Percentiles rank a stretch among this genome's conserved stretches.
Conservation (phyloP, 2,797 vertebrate species). For the Amniataba percoides region DNA sequence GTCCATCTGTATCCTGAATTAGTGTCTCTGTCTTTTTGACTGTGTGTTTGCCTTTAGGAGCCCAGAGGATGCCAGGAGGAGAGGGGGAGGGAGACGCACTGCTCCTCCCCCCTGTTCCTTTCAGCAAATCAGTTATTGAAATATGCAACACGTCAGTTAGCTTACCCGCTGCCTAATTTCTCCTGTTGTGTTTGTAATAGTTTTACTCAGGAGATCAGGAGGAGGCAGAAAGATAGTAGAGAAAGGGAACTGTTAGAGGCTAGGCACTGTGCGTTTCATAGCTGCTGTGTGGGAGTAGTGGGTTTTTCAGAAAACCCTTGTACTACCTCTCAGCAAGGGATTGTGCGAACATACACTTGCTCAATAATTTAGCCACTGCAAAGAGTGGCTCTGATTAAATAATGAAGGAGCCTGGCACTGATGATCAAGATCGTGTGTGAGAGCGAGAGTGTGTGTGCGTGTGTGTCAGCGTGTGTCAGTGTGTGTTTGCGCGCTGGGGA, state of each 20-base stretch:
- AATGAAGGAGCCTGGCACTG: constrained; percentile 79
- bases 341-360: constrained; percentile 83
- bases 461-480: constrained; percentile 26
- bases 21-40: constrained; percentile 71
- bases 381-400: constrained; percentile 86
- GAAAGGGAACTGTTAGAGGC: constrained; percentile 36
- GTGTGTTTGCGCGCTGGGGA: constrained; percentile 21
- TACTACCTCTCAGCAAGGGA: constrained; percentile 79
- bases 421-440: constrained; percentile 68
- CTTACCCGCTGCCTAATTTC: constrained; percentile 34
- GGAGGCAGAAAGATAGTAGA: constrained; percentile 25
- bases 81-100: constrained; percentile 21
- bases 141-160: constrained; percentile 46
- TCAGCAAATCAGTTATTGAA: constrained; percentile 47
- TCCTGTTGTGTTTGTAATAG: constrained; percentile 39
- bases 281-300: constrained; percentile 57
- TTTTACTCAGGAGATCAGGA: constrained; percentile 39
- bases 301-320: constrained; percentile 73
- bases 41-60: constrained; percentile 63
- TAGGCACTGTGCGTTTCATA: constrained; percentile 27
- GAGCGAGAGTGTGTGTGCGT: constrained; percentile 28
- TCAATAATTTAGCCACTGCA: constrained; percentile 82
- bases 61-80: constrained; percentile 47
- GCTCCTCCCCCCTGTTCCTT: constrained; percentile 36
- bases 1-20: constrained; percentile 80